phyloP scores from a whole-genome alignment of 2,797 vertebrate species.

The Acrocephalus scirpaceus region DNA sequence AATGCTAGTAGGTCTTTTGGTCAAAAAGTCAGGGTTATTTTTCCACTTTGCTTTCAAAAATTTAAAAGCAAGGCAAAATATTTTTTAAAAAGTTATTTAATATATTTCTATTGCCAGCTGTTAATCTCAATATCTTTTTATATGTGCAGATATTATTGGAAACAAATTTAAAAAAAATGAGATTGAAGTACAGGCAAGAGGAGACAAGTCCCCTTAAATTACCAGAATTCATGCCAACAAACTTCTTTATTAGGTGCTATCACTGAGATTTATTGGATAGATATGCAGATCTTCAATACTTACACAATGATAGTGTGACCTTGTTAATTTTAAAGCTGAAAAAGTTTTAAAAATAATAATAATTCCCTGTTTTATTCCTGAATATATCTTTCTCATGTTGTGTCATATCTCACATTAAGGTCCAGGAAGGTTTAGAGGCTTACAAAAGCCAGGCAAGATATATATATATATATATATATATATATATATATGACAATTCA shows the following conservation, averaged over 20 bases:
- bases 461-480: not conserved
- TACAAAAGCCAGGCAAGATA: not conserved
- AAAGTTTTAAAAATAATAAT: not conserved
- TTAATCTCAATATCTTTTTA: not conserved
- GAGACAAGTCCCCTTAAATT: not conserved
- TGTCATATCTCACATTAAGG: not conserved
- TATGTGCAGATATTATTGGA: not conserved
- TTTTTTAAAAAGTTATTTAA: not conserved
- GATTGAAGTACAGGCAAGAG: not conserved
- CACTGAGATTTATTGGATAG: not conserved
- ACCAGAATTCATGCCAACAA: not conserved
- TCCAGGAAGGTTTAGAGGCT: not conserved
- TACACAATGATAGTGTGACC: not conserved
- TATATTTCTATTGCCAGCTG: not conserved
- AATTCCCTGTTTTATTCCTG: not conserved
- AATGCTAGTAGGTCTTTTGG: not conserved
- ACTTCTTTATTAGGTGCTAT: not conserved
- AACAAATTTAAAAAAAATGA: not conserved
- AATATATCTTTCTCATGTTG: not conserved
- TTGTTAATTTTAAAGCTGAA: not conserved
- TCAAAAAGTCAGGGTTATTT: not conserved
- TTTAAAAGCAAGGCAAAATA: not conserved
- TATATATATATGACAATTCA: not conserved
- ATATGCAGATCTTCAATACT: not conserved
- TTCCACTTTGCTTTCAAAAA: not conserved